phyloP scores from a whole-genome alignment of 2,888 invertebrate species.

The Leptinotarsa haldemani region DNA sequence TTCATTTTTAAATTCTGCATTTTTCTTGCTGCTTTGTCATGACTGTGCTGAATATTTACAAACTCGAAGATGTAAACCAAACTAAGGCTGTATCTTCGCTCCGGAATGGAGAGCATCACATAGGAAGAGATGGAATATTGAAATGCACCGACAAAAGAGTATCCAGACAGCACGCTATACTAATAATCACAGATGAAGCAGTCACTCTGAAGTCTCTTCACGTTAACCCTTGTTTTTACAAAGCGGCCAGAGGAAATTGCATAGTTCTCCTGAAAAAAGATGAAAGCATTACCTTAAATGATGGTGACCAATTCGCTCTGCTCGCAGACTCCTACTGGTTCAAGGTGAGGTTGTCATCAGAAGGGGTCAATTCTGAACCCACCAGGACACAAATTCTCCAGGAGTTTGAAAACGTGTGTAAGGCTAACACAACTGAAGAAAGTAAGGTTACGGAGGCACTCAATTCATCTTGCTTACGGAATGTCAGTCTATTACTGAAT shows the following conservation, averaged over 20 bases:
- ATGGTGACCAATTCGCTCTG: constrained; percentile 70
- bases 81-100: constrained; percentile 23
- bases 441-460: not conserved
- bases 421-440: not conserved
- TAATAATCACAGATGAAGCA: constrained; percentile 63
- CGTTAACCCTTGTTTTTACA: constrained; percentile 69
- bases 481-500: constrained; percentile 13
- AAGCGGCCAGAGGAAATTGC: constrained; percentile 56
- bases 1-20: no score
- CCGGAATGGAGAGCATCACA: constrained; percentile 37
- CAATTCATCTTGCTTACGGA: not conserved
- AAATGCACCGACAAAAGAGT: constrained; percentile 66
- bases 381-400: not conserved
- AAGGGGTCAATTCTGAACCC: not conserved
- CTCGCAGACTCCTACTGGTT: constrained; percentile 69
- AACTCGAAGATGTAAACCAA: constrained; percentile 34
- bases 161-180: constrained; percentile 68
- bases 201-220: constrained; percentile 67
- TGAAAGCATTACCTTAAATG: constrained; percentile 57
- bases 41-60: constrained; percentile 31
- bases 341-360: constrained; percentile 42
- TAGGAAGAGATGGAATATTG: constrained; percentile 41
- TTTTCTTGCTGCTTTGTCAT: constrained; percentile 14
- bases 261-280: constrained; percentile 64
- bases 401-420: not conserved